Evolutionary conservation across 2,797 vertebrate species (phyloP), one percentile per base, ranked within the genome.

Genomic region (Paramormyrops hopkinsi): DNA sequence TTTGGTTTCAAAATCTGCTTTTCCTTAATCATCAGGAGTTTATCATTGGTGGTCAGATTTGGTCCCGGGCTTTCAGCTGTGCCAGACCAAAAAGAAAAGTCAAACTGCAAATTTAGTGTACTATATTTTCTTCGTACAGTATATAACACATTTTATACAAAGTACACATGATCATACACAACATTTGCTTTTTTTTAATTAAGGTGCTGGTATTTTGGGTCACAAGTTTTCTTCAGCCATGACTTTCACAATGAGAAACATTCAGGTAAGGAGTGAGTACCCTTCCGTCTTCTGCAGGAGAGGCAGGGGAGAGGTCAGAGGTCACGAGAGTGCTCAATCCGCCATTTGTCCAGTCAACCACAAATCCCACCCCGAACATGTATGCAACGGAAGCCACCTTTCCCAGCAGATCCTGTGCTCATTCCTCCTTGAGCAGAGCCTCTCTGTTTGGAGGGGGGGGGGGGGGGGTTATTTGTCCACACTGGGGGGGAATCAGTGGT

Each of bases 161-260:
- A 92, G 93, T 93, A 95, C 94, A 95, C 93, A 94, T 91, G 92
- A 92, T 94, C 93, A 95, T 93, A 95, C 94, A 95, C 93, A 89
- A 95, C 93, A 89, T 89, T 92, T 92, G 88, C 93, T 91, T 91
- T 94, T 93, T 93, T 82, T 93, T 95, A 91, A 92, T 94, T 96
- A 96, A 96, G 96, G 95, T 96, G 96, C 96, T 96, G 95, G 94
- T 95, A 94, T 94, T 95, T 94, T 93, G 93, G 93, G 92, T 94
- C 93, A 93, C 91, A 93, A 87, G 92, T 91, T 87, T 89, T 90
- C 89, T 90, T 90, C 53, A 41, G 86, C 53, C 89, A 91, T 90
- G 91, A 90, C 90, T 92, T 94, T 89, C 91, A 91, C 94, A 91
- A 94, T 84, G 91, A 92, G 89, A 89, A 93, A 96, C 95, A 96